phyloP scores from a whole-genome alignment of 2,888 invertebrate genomes.

The Hyalella azteca region DNA sequence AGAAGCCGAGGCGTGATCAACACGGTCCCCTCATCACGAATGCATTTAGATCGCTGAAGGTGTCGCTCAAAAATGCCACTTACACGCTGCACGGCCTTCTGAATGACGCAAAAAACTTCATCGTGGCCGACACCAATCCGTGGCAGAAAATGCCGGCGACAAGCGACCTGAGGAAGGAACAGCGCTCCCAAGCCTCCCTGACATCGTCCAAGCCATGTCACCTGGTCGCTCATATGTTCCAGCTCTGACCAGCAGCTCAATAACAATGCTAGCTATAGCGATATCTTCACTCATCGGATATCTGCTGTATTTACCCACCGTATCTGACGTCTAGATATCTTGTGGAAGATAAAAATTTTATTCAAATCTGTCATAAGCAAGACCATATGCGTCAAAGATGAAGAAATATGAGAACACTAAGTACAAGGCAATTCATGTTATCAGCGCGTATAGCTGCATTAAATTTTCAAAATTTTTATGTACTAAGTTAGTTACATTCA shows the following conservation, averaged over 20 bases:
- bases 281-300: no score
- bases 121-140: background rate
- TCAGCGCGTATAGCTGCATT: no score
- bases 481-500: no score
- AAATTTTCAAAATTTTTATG: no score
- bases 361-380: no score
- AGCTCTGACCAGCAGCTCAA: background rate
- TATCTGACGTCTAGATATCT: no score
- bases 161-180: conserved; percentile 20
- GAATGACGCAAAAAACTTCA: conserved; percentile 5
- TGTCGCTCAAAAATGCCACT: background rate
- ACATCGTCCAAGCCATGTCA: background rate
- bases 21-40: conserved; percentile 21
- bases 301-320: no score
- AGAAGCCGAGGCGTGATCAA: no score
- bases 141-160: conserved; percentile 14
- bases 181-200: background rate
- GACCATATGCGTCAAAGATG: no score
- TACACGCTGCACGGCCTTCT: conserved; percentile 27
- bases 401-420: no score
- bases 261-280: background rate
- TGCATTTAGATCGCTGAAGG: background rate
- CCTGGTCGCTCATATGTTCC: background rate
- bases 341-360: no score
- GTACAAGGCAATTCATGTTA: no score